Conservation (phyloP, 2,888 invertebrate species). For the Nomada fucata region DNA sequence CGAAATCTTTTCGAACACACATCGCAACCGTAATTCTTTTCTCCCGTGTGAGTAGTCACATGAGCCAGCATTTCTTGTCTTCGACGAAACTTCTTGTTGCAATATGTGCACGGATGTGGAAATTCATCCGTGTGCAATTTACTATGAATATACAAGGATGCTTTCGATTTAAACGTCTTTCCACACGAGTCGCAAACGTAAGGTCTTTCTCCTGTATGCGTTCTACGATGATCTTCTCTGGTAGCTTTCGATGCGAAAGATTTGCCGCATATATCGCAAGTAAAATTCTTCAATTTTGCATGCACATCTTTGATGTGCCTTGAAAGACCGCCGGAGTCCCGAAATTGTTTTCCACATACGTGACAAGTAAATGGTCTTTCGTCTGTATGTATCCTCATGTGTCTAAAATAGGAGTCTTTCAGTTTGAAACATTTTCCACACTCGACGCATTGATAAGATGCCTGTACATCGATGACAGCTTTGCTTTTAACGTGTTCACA, state of each 20-base stretch:
- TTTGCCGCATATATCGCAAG: conserved; percentile 80
- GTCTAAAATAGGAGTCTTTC: conserved; percentile 85
- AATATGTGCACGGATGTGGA: conserved; percentile 84
- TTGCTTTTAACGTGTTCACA: conserved; percentile 44
- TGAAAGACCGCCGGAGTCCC: conserved; percentile 81
- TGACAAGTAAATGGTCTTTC: conserved; percentile 83
- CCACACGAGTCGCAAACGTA: conserved; percentile 84
- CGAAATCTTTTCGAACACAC: conserved; percentile 86
- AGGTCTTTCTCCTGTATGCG: conserved; percentile 81
- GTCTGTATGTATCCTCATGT: conserved; percentile 83
- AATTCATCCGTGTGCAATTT: conserved; percentile 84
- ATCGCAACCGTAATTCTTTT: conserved; percentile 85
- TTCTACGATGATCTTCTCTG: conserved; percentile 82
- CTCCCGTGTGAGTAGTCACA: conserved; percentile 85
- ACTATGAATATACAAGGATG: conserved; percentile 84
- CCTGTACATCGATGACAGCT: conserved; percentile 17
- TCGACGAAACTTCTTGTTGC: conserved; percentile 86
- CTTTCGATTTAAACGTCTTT: conserved; percentile 84
- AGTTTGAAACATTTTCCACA: conserved; percentile 85
- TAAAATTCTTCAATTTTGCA: conserved; percentile 79
- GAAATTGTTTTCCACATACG: conserved; percentile 83
- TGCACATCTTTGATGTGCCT: conserved; percentile 82
- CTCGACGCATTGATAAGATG: conserved; percentile 81
- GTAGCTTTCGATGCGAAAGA: conserved; percentile 82
- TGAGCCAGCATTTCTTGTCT: conserved; percentile 86